phyloP scores from a whole-genome alignment of 2,797 vertebrate genomes.

The Staurois parvus region DNA sequence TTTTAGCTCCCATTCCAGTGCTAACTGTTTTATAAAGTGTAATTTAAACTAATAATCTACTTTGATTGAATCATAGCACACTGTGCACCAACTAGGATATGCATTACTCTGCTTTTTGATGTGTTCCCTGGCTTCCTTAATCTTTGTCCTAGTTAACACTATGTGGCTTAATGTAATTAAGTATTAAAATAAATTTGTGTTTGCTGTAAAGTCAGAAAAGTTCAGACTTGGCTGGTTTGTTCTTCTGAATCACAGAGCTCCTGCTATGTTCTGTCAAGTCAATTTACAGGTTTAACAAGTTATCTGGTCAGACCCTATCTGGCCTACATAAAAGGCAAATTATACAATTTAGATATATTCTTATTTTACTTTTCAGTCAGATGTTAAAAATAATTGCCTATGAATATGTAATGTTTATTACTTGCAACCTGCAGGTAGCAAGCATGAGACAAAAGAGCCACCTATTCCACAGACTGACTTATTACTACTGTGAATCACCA shows the following conservation, averaged over 20 bases:
- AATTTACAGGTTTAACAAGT: slow-evolving; percentile 1
- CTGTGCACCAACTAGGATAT: slow-evolving; percentile 44
- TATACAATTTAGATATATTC: too few species aligned
- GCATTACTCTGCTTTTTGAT: slow-evolving; percentile 49
- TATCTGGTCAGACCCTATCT: slow-evolving; percentile 5
- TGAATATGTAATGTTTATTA: too few species aligned
- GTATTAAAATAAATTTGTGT: slow-evolving; percentile 24
- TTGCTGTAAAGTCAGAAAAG: slow-evolving; percentile 30
- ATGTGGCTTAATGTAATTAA: slow-evolving; percentile 52
- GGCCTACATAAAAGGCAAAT: too few species aligned
- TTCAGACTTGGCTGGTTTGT: slow-evolving; percentile 14
- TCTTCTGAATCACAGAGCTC: slow-evolving; percentile 21
- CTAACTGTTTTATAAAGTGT: slow-evolving; percentile 54
- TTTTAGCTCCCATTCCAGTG: slow-evolving; percentile 38
- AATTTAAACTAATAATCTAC: slow-evolving; percentile 62
- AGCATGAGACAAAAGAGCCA: too few species aligned
- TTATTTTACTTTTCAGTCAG: too few species aligned
- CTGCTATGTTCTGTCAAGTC: neutral
- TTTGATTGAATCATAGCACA: slow-evolving; percentile 56
- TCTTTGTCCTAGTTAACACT: slow-evolving; percentile 56
- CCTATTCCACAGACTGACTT: too few species aligned
- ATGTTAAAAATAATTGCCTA: too few species aligned
- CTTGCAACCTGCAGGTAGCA: too few species aligned
- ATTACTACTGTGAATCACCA: too few species aligned
- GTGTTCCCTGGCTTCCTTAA: slow-evolving; percentile 37